These are phyloP conservation scores for Craterocephalus amniculus DNA, from an alignment of 2,797 vertebrate genomes.

Conservation along the genomic window DNA sequence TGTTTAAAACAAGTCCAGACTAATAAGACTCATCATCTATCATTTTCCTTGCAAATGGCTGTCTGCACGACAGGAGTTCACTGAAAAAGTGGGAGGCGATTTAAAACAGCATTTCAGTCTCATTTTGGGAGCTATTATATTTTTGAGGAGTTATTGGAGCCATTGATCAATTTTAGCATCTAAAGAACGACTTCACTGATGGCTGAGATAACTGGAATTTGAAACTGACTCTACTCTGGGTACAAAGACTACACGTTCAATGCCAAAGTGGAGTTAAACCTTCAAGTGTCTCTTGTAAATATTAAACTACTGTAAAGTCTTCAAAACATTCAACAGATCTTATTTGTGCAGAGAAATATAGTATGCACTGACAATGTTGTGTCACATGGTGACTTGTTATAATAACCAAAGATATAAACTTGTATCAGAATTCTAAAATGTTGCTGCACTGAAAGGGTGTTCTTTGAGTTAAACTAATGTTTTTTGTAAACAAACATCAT, in stretches of 20 bases:
- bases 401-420: background rate
- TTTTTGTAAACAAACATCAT: background rate
- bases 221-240: slow-evolving; percentile 11
- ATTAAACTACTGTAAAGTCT: slow-evolving; percentile 1
- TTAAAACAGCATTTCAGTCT: slow-evolving; percentile 34
- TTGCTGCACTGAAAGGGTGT: no score
- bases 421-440: background rate
- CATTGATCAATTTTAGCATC: slow-evolving; percentile 42
- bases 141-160: slow-evolving; percentile 24
- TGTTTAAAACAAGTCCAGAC: slow-evolving; percentile 60
- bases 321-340: slow-evolving; percentile 6
- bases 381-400: background rate
- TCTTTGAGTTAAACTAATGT: no score
- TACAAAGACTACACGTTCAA: background rate
- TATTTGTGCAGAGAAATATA: background rate
- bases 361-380: background rate
- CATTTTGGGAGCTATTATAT: slow-evolving; percentile 27
- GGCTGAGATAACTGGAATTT: slow-evolving; percentile 32
- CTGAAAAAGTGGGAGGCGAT: slow-evolving; percentile 19
- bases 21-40: slow-evolving; percentile 57
- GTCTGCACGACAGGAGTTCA: slow-evolving; percentile 37
- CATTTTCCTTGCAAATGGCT: slow-evolving; percentile 46
- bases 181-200: slow-evolving; percentile 39
- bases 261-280: slow-evolving; percentile 7
- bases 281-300: background rate